A percentile compares a stretch with the other conserved stretches of the same genome.
Conservation (phyloP, 2,888 invertebrate species). For the Leptinotarsa rubiginosa region DNA sequence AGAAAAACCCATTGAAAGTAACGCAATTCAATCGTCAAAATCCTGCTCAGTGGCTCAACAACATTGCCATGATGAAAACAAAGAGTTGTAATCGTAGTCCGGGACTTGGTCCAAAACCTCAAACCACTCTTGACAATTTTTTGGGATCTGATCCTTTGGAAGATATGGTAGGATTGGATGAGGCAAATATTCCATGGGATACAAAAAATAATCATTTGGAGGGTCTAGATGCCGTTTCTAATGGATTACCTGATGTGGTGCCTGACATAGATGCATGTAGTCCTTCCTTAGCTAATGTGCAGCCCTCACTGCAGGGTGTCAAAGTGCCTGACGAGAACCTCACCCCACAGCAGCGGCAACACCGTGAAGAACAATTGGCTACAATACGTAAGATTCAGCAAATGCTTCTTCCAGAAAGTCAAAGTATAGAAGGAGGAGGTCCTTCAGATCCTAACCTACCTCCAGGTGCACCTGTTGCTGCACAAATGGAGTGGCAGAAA, state of each 20-base stretch:
- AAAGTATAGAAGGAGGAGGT: slow-evolving; percentile 59
- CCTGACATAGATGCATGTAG: slow-evolving; percentile 68
- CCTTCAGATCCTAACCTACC: slow-evolving; percentile 41
- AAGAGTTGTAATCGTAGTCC: slow-evolving; percentile 73
- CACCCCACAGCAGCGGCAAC: slow-evolving; percentile 94
- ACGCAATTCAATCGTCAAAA: slow-evolving; percentile 88
- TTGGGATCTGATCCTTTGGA: slow-evolving; percentile 65
- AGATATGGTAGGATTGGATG: slow-evolving; percentile 64
- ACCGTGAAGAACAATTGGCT: slow-evolving; percentile 92
- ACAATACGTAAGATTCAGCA: slow-evolving; percentile 93
- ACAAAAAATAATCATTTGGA: slow-evolving; percentile 65
- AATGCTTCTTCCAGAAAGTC: slow-evolving; percentile 88
- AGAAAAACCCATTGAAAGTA: slow-evolving; percentile 91
- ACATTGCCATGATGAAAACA: slow-evolving; percentile 80
- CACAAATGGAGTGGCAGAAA: slow-evolving; percentile 91
- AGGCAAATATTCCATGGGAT: slow-evolving; percentile 69
- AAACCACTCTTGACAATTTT: slow-evolving; percentile 63
- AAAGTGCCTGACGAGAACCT: slow-evolving; percentile 96
- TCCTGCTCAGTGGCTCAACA: slow-evolving; percentile 84
- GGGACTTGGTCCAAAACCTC: slow-evolving; percentile 63
- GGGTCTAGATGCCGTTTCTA: slow-evolving; percentile 64
- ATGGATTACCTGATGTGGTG: slow-evolving; percentile 64
- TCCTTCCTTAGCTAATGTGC: slow-evolving; percentile 69
- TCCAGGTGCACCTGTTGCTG: slow-evolving; percentile 65
- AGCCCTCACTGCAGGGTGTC: slow-evolving; percentile 77